Evolutionary conservation across 23 tunicate species (phyloP).

Genomic region (Aplidium turbinatum): DNA sequence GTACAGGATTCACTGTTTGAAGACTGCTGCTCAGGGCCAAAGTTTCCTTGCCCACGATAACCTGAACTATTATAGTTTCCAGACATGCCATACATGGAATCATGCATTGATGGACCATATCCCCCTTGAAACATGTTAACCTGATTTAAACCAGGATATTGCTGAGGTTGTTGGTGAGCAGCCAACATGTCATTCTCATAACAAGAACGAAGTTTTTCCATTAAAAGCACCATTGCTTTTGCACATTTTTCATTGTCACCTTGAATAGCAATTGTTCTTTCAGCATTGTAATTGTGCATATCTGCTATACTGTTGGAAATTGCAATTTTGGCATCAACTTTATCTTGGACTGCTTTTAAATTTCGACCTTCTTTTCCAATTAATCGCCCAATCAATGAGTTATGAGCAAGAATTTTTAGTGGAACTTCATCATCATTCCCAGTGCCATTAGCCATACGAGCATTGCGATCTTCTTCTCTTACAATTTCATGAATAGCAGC

Average conservation of each 20-base stretch:
- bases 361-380: constrained; percentile 97
- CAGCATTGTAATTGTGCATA: constrained; percentile 71
- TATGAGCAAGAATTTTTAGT: constrained; percentile 88
- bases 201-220: constrained; percentile 90
- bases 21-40: constrained; percentile 32
- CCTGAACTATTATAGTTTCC: neutral
- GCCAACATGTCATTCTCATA: constrained; percentile 89
- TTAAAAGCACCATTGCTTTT: constrained; percentile 71
- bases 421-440: constrained; percentile 89
- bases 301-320: constrained; percentile 92
- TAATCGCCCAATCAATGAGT: constrained; percentile 91
- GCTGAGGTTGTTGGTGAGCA: constrained; percentile 80
- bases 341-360: constrained; percentile 87
- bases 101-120: constrained; percentile 39
- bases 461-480: constrained; percentile 85
- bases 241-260: constrained; percentile 84
- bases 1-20: constrained; percentile 81
- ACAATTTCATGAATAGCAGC: constrained; percentile 82
- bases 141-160: constrained; percentile 69
- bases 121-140: constrained; percentile 70
- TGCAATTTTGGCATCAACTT: constrained; percentile 69
- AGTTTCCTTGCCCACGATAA: constrained; percentile 33
- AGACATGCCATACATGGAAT: constrained; percentile 25
- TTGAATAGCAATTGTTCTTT: constrained; percentile 89
- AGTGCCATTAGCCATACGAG: constrained; percentile 71